These are phyloP conservation scores for Drosophila formosana DNA, from an alignment of 2,888 invertebrate genomes.

Conservation along the genomic window DNA sequence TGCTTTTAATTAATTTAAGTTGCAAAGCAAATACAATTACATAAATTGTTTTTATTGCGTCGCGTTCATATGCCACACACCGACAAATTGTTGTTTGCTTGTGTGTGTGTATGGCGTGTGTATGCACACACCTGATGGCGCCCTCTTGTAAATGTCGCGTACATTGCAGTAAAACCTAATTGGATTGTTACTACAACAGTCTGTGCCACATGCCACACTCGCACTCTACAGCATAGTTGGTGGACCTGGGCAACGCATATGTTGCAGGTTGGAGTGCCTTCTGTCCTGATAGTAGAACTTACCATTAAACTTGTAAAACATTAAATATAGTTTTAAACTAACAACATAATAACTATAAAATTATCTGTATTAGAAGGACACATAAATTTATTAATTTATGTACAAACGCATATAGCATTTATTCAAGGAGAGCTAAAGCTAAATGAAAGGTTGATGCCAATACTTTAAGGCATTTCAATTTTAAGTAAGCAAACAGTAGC, in stretches of 20 bases:
- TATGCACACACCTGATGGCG: constrained; percentile 40
- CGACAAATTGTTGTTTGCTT: constrained; percentile 6
- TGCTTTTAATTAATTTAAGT: constrained; percentile 54
- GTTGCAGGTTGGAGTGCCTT: background rate
- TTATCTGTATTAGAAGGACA: too few relatives aligned
- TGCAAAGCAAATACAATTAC: constrained; percentile 45
- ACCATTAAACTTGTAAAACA: too few relatives aligned
- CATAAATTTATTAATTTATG: too few relatives aligned
- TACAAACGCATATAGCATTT: background rate
- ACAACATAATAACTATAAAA: too few relatives aligned
- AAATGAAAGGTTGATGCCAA: background rate
- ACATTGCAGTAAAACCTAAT: constrained; percentile 54
- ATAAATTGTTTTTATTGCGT: constrained; percentile 42
- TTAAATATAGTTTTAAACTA: too few relatives aligned
- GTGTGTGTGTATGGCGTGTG: constrained; percentile 3
- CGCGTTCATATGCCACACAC: background rate
- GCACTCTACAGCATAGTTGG: background rate
- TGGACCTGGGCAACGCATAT: constrained; percentile 6
- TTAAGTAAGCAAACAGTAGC: too few relatives aligned
- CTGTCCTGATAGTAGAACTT: too few relatives aligned
- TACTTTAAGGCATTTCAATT: too few relatives aligned
- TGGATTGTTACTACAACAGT: constrained; percentile 57
- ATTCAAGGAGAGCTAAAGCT: background rate
- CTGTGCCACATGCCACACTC: constrained; percentile 30
- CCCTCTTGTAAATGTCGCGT: constrained; percentile 42